Base-by-base conservation (phyloP, 2,113 vertebrate species). In the Taxidea taxus region DNA sequence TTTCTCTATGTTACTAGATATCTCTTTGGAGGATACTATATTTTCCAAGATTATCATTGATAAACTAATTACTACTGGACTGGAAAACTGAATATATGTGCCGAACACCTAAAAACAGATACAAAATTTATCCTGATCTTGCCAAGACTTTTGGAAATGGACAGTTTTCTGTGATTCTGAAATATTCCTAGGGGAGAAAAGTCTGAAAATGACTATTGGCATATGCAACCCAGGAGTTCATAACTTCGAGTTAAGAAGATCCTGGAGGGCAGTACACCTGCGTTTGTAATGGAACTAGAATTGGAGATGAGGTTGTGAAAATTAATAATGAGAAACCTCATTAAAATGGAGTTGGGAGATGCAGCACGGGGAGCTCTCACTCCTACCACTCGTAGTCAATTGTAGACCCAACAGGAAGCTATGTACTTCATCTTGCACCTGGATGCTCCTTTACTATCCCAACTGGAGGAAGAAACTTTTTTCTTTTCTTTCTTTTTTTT, bases 181-280 rank as follows among this genome's bases (percentile, higher is more conserved):
- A 60, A 13, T 82, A 75, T 44, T 74, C 37, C 25, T 60, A 56
- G 42, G 37, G 54, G 29, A 80, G 9, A 74, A 87, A 94, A 64
- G 77, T 77, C n/a, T 77, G 42, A 37, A 75, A 87, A 42, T 90
- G 23, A 4, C 7, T 93, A 8, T 82, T 93, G 56, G 66, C 56
- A 93, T 14, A 31, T 64, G 47, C 29, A 90, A 23, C 21, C 62
- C 34, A 49, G 62, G 27, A 31, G 31, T 31, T 89, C 11, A 74
- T 95, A 82, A 68, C 37, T 96, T 60, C 82, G 74, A 86, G 16
- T 80, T 31, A 64, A 64, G 66, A 90, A 95, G 80, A 75, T 84
- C 60, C 4, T 31, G 34, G 15, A n/a, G 86, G n/a, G 23, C 34
- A 92, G 51, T 80, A 27, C 8, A 70, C 15, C 18, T 51, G 16